phyloP scores from a whole-genome alignment of 2,797 vertebrate genomes.

The Semaprochilodus insignis region DNA sequence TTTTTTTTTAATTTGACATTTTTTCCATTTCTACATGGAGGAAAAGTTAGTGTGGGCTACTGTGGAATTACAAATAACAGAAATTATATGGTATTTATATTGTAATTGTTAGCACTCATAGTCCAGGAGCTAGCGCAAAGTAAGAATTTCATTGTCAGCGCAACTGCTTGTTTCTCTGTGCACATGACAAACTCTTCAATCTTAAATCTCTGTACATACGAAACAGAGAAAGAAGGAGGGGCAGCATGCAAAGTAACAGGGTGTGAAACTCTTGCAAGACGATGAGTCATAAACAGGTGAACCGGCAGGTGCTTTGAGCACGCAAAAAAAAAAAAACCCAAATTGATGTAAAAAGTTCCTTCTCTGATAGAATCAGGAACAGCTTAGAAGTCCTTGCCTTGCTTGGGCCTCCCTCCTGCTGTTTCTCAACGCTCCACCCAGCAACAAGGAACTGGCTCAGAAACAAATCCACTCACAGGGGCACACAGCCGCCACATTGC shows the following conservation, averaged over 20 bases:
- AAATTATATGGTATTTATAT: no score
- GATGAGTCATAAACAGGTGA: constrained; percentile 9
- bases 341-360: not conserved
- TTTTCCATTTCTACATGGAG: no score
- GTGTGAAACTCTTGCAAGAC: not conserved
- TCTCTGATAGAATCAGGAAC: constrained; percentile 32
- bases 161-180: no score
- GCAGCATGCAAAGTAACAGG: not conserved
- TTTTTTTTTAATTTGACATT: no score
- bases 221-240: not conserved
- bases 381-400: constrained; percentile 13
- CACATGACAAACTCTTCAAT: not conserved
- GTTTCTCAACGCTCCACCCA: constrained; percentile 43
- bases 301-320: not conserved
- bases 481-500: constrained; percentile 36
- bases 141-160: no score
- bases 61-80: no score
- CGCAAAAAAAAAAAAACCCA: not conserved
- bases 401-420: constrained; percentile 25
- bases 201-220: not conserved
- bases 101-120: no score
- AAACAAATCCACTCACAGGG: constrained; percentile 34
- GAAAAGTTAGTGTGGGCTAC: no score
- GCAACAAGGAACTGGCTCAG: constrained; percentile 24
- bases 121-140: no score